These are phyloP conservation scores for Drosophila tani DNA, from an alignment of 1,140 invertebrate species.

Conservation along the genomic window DNA sequence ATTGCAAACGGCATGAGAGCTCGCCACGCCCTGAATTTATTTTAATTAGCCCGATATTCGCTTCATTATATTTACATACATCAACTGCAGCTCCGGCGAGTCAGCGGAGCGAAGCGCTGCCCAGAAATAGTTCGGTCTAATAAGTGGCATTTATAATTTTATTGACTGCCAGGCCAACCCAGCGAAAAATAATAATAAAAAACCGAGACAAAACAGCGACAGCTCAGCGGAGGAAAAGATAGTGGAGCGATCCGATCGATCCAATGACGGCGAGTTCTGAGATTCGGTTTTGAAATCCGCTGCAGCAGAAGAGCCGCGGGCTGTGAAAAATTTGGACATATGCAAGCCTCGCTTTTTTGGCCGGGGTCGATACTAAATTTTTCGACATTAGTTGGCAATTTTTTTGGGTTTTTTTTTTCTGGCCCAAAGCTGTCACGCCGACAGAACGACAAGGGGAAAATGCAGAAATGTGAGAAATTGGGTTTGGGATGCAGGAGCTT, in stretches of 20 bases:
- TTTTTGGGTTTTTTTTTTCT: slow-evolving; percentile 37
- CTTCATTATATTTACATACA: slow-evolving; percentile 55
- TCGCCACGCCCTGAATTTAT: slow-evolving; percentile 71
- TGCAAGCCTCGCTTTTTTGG: slow-evolving; percentile 42
- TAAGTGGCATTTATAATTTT: slow-evolving; percentile 79
- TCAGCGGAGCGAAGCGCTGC: slow-evolving; percentile 56
- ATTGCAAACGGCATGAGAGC: slow-evolving; percentile 70
- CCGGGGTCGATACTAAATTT: slow-evolving; percentile 59
- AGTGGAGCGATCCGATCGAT: slow-evolving; percentile 24
- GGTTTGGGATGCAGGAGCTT: neutral
- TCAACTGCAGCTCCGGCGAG: slow-evolving; percentile 38
- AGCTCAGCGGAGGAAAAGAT: slow-evolving; percentile 21
- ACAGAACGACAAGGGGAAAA: slow-evolving; percentile 37
- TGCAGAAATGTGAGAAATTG: slow-evolving; percentile 11
- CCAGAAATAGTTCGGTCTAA: slow-evolving; percentile 68
- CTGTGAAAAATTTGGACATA: slow-evolving; percentile 57
- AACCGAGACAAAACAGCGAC: slow-evolving; percentile 15
- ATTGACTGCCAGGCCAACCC: slow-evolving; percentile 65
- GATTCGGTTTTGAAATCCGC: slow-evolving; percentile 64
- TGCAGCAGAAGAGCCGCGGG: slow-evolving; percentile 72
- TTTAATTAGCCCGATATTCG: slow-evolving; percentile 74
- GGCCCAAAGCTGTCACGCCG: slow-evolving; percentile 76
- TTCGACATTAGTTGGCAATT: slow-evolving; percentile 73
- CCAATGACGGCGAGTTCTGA: slow-evolving; percentile 48
- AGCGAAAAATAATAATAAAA: slow-evolving; percentile 17